Base-by-base conservation (phyloP, 2,113 vertebrate genomes). In the Oreocharis arfaki region DNA sequence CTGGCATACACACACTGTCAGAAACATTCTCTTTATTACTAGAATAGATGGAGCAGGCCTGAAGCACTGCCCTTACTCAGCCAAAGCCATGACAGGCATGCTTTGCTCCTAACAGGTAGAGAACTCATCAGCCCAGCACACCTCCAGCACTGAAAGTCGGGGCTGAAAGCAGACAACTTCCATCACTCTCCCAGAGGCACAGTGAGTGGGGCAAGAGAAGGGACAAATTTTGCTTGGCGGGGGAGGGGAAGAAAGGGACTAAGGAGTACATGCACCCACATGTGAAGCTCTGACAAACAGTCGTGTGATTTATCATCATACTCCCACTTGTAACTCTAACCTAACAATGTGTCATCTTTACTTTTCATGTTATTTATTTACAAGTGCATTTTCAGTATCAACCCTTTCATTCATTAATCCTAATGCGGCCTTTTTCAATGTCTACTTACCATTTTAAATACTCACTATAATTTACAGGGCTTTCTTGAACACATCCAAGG, bases 401-500 rank as follows among this genome's bases (percentile, higher is more conserved):
- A 97, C 97, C 97, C 97, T 97, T 98, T 98, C 98, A 97, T 98
- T 98, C 98, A 98, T 98, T 98, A 98, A 98, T 98, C 98, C 98
- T 98, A 98, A 98, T 98, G 97, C 98, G 98, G 98, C 98, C 98
- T 98, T 98, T 98, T 97, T 97, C 98, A 96, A 96, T 88, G 97
- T 97, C 98, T 98, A 98, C 97, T 98, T 98, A 98, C 98, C 98
- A 98, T 98, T 98, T 98, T 98, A 98, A 98, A 98, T 98, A 98
- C 98, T 98, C 97, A 95, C 97, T 95, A 97, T 98, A 98, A 98
- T 98, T 98, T 98, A 98, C 97, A 97, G 93, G 96, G 97, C 98
- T 98, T 98, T 98, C 98, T 97, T 97, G 97, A 98, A 97, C 95
- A 97, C 97, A 98, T 98, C 97, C 96, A 98, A 98, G 98, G 98